A percentile compares a stretch with the other conserved stretches of the same genome.
phyloP scores from a whole-genome alignment of 2,888 invertebrate genomes.

The Heliconius aoede region DNA sequence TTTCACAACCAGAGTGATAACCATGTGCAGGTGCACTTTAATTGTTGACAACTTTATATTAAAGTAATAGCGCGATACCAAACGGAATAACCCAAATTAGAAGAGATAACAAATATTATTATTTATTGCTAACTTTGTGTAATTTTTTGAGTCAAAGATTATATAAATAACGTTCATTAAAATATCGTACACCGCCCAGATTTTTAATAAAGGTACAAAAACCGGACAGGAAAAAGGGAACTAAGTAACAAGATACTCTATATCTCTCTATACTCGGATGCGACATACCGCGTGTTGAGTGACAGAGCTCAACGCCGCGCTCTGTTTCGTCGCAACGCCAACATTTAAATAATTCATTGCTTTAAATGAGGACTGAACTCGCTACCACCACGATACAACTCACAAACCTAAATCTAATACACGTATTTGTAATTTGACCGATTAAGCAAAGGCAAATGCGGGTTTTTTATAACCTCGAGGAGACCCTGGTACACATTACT shows the following conservation, averaged over 20 bases:
- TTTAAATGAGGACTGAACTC: too few species aligned
- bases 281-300: too few species aligned
- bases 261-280: too few species aligned
- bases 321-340: too few species aligned
- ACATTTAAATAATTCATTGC: too few species aligned
- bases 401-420: neutral
- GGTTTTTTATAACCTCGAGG: slow-evolving; percentile 17
- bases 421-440: neutral
- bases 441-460: neutral
- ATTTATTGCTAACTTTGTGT: neutral
- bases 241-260: too few species aligned
- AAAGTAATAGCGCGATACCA: neutral
- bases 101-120: neutral
- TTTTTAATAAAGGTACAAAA: too few species aligned
- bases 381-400: too few species aligned
- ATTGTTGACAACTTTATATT: slow-evolving; percentile 2
- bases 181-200: too few species aligned
- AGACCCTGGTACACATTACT: slow-evolving; percentile 12
- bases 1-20: neutral
- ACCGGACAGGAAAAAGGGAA: too few species aligned
- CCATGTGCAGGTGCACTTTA: neutral
- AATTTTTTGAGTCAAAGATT: neutral
- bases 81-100: slow-evolving; percentile 11
- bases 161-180: too few species aligned
- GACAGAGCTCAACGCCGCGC: too few species aligned